These are phyloP conservation scores for Baronia brevicornis DNA, from an alignment of 2,888 invertebrate genomes.

Conservation along the genomic window DNA sequence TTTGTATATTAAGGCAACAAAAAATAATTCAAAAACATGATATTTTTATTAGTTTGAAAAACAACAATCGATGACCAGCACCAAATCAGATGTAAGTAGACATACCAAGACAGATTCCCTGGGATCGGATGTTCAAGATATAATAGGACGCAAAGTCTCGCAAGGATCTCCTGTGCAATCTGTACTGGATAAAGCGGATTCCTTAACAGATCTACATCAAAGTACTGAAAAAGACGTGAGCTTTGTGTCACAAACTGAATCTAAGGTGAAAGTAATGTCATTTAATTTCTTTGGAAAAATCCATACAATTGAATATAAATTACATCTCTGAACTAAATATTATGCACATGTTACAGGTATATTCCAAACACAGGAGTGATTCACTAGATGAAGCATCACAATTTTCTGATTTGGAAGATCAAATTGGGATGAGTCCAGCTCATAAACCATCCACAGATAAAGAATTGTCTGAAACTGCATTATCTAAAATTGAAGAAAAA, in stretches of 20 bases:
- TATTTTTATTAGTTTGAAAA: slow-evolving; percentile 46
- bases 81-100: slow-evolving; percentile 56
- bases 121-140: slow-evolving; percentile 55
- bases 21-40: slow-evolving; percentile 5
- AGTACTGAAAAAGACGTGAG: slow-evolving; percentile 68
- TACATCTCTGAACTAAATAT: too few relatives aligned
- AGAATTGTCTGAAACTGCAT: slow-evolving; percentile 18
- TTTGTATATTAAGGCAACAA: background rate
- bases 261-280: slow-evolving; percentile 65
- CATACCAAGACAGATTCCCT: slow-evolving; percentile 65
- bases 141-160: slow-evolving; percentile 45
- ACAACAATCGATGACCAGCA: slow-evolving; percentile 51
- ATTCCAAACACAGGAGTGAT: slow-evolving; percentile 67
- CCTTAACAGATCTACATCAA: slow-evolving; percentile 62
- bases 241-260: slow-evolving; percentile 68
- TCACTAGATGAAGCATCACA: slow-evolving; percentile 69
- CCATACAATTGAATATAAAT: too few relatives aligned
- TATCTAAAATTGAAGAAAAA: slow-evolving; percentile 31
- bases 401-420: slow-evolving; percentile 69
- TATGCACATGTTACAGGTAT: slow-evolving; percentile 35
- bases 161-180: slow-evolving; percentile 58
- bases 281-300: too few relatives aligned
- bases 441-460: slow-evolving; percentile 41
- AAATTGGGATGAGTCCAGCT: slow-evolving; percentile 59
- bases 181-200: slow-evolving; percentile 60